A percentile compares a stretch with the other conserved stretches of the same genome.
Evolutionary conservation across 2,797 vertebrate species (phyloP).

Genomic region (Moxostoma hubbsi): DNA sequence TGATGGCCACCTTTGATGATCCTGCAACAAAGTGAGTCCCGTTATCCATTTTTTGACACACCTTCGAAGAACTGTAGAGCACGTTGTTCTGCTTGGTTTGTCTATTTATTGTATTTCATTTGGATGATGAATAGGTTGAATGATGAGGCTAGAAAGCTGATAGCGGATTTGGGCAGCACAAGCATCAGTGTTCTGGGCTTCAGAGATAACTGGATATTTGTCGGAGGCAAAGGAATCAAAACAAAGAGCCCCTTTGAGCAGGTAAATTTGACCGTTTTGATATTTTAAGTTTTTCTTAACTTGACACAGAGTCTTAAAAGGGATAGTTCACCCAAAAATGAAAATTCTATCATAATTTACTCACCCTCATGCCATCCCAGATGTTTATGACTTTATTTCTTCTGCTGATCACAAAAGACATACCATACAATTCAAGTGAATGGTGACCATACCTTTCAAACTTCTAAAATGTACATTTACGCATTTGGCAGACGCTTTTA

Average conservation of each 20-base stretch:
- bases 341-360: too few species aligned
- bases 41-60: neutral
- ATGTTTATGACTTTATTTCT: too few species aligned
- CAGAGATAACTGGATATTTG: conserved; percentile 98
- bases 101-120: neutral
- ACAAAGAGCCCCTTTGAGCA: conserved; percentile 98
- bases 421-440: too few species aligned
- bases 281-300: neutral
- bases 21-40: conserved; percentile 88
- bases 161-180: conserved; percentile 88
- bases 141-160: conserved; percentile 87
- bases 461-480: too few species aligned
- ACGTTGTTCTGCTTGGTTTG: neutral
- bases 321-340: too few species aligned
- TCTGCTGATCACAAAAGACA: too few species aligned
- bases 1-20: conserved; percentile 96
- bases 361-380: too few species aligned
- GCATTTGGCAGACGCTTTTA: too few species aligned
- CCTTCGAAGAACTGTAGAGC: neutral
- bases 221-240: conserved; percentile 97
- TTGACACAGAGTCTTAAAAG: too few species aligned
- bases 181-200: conserved; percentile 84
- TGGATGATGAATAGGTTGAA: conserved; percentile 79
- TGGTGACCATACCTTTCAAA: too few species aligned
- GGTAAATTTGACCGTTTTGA: conserved; percentile 71